Evolutionary conservation across 2,888 invertebrate genomes (phyloP), one percentile per base, ranked within the genome.

Genomic region (Drosophila histrio): DNA sequence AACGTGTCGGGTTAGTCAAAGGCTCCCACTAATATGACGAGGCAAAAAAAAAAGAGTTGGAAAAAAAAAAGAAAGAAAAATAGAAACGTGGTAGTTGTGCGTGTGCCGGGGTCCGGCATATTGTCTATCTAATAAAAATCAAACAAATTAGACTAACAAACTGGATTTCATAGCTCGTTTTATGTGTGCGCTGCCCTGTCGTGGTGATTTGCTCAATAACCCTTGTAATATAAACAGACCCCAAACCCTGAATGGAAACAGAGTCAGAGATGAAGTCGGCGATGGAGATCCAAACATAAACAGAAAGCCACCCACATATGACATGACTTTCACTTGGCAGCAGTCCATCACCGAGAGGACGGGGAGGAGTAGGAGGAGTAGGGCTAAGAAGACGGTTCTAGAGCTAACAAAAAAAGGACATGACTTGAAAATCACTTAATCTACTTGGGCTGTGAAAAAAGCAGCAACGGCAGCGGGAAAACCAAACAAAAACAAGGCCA

Each of bases 361-460:
- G 19, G 53, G 41, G 58, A 41, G 38, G 50, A 24, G 61, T 24
- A 21, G 24, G n/a, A 39, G 36, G 17, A 22, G 30, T 32, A 32
- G 47, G 53, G 11, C 11, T 8, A n/a, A 21, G 19, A 22, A 57
- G 44, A 44, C 44, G 44, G 26, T 17, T 36, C 43, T 36, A 43
- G 22, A 38, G 28, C 26, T 22, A 50, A 39, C 44, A 74, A 66
- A 77, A 79, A 80, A 79, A 82, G 76, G 87, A 88, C 89, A 89
- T 89, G 89, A 89, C 90, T 90, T 82, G 89, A 78, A 89, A 89
- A 89, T 89, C 89, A 89, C 88, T 89, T 89, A 89, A 90, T 89
- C 90, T 88, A 79, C 79, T 83, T 71, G 69, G 76, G 49, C 67
- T 59, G 54, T 58, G 72, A 59, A 54, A 62, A 58, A 63, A 66